phyloP scores from a whole-genome alignment of 2,113 vertebrate species.

The Anhinga anhinga region DNA sequence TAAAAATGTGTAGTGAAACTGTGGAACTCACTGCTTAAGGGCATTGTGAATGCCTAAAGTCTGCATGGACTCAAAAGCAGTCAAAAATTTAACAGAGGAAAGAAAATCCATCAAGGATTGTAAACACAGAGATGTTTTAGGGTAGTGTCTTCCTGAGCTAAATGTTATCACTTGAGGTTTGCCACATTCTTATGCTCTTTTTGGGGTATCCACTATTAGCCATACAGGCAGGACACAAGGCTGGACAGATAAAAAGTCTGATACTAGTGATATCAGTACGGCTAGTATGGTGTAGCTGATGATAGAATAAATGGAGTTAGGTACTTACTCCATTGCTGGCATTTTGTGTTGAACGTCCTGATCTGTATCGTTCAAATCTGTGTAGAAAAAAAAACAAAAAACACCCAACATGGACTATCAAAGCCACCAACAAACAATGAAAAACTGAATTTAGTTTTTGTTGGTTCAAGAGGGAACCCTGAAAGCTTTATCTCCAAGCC shows the following conservation, averaged over 20 bases:
- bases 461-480: background rate
- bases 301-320: background rate
- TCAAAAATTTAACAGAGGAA: background rate
- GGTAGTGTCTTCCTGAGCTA: background rate
- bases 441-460: background rate
- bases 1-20: background rate
- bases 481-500: background rate
- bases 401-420: background rate
- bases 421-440: background rate
- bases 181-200: background rate
- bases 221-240: background rate
- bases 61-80: background rate
- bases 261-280: fast-evolving
- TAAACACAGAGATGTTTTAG: background rate
- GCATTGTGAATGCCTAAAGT: background rate
- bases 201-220: background rate
- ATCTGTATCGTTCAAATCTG: conserved; percentile 93
- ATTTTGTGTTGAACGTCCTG: conserved; percentile 84
- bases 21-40: background rate
- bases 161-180: background rate
- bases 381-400: background rate
- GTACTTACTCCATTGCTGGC: conserved; percentile 92
- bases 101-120: conserved; percentile 2
- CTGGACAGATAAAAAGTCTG: background rate
- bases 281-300: background rate